Conservation (phyloP, 2,888 invertebrate species). For the Lepeophtheirus nordmannii region DNA sequence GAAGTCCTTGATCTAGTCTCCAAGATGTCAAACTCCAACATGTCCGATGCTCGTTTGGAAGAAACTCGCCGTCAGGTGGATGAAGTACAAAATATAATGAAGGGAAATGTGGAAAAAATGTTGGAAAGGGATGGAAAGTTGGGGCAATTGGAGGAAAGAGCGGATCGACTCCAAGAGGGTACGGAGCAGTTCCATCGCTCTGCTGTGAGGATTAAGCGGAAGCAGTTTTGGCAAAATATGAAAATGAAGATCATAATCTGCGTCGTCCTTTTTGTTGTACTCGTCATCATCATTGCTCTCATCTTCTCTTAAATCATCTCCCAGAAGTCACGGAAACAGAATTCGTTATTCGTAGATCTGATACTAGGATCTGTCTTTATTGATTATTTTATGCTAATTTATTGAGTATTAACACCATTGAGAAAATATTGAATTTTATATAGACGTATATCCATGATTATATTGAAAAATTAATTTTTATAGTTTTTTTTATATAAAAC, state of each 20-base stretch:
- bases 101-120: slow-evolving; percentile 37
- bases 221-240: slow-evolving; percentile 24
- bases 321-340: too few relatives aligned
- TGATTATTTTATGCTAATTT: too few relatives aligned
- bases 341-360: too few relatives aligned
- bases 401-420: too few relatives aligned
- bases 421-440: too few relatives aligned
- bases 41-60: slow-evolving; percentile 26
- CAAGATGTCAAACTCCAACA: background rate
- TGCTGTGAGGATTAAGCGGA: slow-evolving; percentile 19
- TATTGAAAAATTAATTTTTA: too few relatives aligned
- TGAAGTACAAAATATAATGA: slow-evolving; percentile 33
- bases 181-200: slow-evolving; percentile 22
- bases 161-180: slow-evolving; percentile 32
- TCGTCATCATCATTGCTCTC: slow-evolving; percentile 17
- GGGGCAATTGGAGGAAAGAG: slow-evolving; percentile 37
- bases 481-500: too few relatives aligned
- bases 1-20: background rate
- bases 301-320: slow-evolving; percentile 2
- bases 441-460: too few relatives aligned
- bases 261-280: slow-evolving; percentile 7
- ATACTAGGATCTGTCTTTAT: too few relatives aligned
- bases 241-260: slow-evolving; percentile 24
- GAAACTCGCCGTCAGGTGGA: slow-evolving; percentile 28
- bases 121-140: slow-evolving; percentile 38